Evolutionary conservation across 2,797 vertebrate species (phyloP).

Genomic region (Enteromius unitaeniatus): DNA sequence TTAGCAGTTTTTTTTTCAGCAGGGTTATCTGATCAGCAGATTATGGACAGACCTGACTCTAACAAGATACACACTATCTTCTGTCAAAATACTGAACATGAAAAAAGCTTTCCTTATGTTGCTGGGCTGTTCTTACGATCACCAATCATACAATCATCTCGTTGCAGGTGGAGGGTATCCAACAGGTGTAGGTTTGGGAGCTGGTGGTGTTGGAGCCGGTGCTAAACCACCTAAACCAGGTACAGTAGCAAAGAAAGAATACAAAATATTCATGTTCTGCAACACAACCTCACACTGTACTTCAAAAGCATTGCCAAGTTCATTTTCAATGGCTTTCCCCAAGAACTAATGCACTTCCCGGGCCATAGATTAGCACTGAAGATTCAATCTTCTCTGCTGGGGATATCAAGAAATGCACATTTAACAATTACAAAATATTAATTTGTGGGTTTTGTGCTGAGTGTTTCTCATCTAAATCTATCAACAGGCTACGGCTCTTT

Average conservation of each 20-base stretch:
- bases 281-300: not conserved
- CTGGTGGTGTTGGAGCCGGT: constrained; percentile 64
- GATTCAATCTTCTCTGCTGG: not conserved
- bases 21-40: too few relatives aligned
- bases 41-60: constrained; percentile 33
- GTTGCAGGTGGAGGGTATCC: constrained; percentile 66
- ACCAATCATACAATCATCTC: not conserved
- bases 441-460: not conserved
- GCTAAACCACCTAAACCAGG: constrained; percentile 79
- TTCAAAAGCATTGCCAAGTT: not conserved
- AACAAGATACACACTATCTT: not conserved
- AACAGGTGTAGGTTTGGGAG: constrained; percentile 59
- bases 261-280: not conserved
- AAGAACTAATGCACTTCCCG: not conserved
- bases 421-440: not conserved
- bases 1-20: too few relatives aligned
- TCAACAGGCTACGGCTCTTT: constrained; percentile 57
- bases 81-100: not conserved
- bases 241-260: constrained; percentile 32
- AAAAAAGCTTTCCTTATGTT: not conserved
- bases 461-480: constrained; percentile 44
- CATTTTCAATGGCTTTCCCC: not conserved
- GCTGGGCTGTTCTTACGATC: not conserved
- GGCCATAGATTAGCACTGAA: not conserved
- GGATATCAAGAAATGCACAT: not conserved